Base-by-base conservation (phyloP, 1,140 invertebrate genomes). In the Zaprionus camerounensis region DNA sequence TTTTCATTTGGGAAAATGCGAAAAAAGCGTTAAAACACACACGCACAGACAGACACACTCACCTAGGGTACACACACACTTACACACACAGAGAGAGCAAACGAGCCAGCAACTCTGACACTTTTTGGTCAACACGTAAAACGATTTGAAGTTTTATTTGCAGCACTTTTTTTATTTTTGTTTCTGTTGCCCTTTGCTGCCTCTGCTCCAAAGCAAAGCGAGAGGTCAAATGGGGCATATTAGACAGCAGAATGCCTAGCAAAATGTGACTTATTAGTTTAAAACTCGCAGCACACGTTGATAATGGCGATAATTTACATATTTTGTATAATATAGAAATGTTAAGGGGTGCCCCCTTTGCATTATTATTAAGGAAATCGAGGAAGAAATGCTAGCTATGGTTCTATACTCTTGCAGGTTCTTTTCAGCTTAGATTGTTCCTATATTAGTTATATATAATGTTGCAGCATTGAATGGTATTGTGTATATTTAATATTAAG, bases 1-100 rank as follows among this genome's bases (percentile, higher is more conserved):
- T 82, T 82, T 81, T 80, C 69, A 81, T 78, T 61, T 68, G 49
- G 41, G 51, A 34, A 59, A 36, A 51, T 58, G 57, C 34, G 36
- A 46, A n/a, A 24, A 34, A 12, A 46, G 15, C 51, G 36, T 34
- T 55, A 55, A 56, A 17, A 36, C 31, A 49, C 28, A 69, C 20
- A 56, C 53, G 28, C 20, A 24, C 51, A 20, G 3, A 20, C 17
- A 31, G n/a, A 58, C 17, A 55, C 51, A 53, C 31, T 34, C 31
- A 34, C 31, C 31, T 34, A 34, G 31, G 31, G 0, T 34, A 34
- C 24, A 55, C 51, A 51, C 12, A 51, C 46, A 51, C 20, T 17
- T 1, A 13, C 11, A n/a, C 20, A 17, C 20, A 51, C 20, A 44
- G 17, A 22, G 9, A 49, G 6, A 5, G 22, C 46, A 9, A 5